phyloP scores from a whole-genome alignment of 1,140 invertebrate species.

The Bombus fervidus region DNA sequence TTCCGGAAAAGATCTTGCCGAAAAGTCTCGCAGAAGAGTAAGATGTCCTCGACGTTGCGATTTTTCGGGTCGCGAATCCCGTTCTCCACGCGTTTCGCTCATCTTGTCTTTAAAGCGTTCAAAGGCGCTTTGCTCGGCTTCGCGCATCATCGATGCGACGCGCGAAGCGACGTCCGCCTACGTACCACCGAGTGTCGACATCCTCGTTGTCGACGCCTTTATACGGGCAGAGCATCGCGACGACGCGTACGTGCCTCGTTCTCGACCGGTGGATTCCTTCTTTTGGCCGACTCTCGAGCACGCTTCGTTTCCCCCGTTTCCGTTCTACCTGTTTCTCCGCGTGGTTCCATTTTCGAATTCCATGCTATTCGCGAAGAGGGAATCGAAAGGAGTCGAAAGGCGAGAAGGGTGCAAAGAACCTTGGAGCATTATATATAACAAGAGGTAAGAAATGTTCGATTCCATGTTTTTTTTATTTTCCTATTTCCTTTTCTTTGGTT shows the following conservation, averaged over 20 bases:
- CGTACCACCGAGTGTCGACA: slow-evolving; percentile 49
- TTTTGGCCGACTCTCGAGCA: neutral
- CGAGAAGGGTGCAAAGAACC: neutral
- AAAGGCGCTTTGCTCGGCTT: neutral
- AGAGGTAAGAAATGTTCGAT: neutral
- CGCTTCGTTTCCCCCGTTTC: neutral
- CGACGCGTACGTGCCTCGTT: slow-evolving; percentile 19
- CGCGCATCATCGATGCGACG: slow-evolving; percentile 17
- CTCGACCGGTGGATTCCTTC: neutral
- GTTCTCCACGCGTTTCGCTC: neutral
- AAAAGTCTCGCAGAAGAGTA: neutral
- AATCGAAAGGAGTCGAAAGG: too few species aligned
- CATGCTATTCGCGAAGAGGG: neutral
- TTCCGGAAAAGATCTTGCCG: neutral
- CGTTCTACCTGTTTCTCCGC: neutral
- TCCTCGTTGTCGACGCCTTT: slow-evolving; percentile 54
- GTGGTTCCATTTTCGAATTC: neutral
- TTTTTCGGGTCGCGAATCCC: slow-evolving; percentile 7
- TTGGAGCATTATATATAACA: too few species aligned
- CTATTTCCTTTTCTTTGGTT: neutral
- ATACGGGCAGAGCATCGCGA: slow-evolving; percentile 39
- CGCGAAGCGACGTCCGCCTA: slow-evolving; percentile 16
- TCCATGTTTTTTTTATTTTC: neutral
- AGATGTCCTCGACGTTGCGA: neutral
- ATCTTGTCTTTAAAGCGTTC: neutral